phyloP scores from a whole-genome alignment of 1,140 invertebrate genomes.

The Aphis gossypii region DNA sequence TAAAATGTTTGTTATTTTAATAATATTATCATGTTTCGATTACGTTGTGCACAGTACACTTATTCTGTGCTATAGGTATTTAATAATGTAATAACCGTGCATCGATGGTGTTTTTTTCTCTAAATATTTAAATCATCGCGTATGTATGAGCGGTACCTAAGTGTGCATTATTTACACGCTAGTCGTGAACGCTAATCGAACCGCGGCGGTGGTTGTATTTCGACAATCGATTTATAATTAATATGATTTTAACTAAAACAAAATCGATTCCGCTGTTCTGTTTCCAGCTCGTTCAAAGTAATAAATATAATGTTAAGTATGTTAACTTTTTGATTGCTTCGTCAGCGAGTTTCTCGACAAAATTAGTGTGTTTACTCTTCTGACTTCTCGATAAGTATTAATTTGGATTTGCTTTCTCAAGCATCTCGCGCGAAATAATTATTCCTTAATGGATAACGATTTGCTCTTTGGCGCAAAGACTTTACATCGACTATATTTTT shows the following conservation, averaged over 20 bases:
- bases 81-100: neutral
- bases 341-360: neutral
- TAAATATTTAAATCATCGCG: neutral
- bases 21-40: neutral
- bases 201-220: neutral
- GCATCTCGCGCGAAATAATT: neutral
- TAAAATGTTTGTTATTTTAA: neutral
- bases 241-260: neutral
- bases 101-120: neutral
- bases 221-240: neutral
- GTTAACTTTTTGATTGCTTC: slow-evolving; percentile 19
- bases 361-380: neutral
- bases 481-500: neutral
- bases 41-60: neutral
- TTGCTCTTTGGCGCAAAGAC: neutral
- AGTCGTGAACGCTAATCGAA: neutral
- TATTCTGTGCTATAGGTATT: neutral
- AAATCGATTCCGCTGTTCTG: neutral
- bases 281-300: neutral
- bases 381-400: neutral
- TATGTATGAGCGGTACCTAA: neutral
- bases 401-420: neutral
- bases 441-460: neutral
- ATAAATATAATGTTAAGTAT: neutral
- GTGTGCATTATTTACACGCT: too few species aligned